Percentiles rank a stretch among this genome's conserved stretches.
These are phyloP conservation scores for Chunga burmeisteri DNA, from an alignment of 2,113 vertebrate genomes.

Conservation along the genomic window DNA sequence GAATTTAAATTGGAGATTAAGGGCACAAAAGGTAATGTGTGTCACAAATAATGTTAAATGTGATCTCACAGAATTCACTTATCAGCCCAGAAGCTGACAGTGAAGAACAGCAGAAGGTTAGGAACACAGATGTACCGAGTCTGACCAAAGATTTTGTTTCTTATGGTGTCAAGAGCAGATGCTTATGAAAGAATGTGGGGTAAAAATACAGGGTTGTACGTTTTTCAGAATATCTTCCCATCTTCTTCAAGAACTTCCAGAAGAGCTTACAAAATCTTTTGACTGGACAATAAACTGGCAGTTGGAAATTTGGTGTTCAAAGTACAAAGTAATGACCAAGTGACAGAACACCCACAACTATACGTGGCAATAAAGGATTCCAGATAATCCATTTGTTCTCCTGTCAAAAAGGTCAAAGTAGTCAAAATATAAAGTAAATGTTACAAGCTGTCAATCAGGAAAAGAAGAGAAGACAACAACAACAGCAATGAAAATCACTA, in stretches of 20 bases:
- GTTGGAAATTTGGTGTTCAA: background rate
- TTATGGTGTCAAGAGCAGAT: background rate
- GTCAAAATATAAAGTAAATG: background rate
- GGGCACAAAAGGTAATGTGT: background rate
- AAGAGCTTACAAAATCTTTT: background rate
- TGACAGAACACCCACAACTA: background rate
- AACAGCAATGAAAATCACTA: too few relatives aligned
- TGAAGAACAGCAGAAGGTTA: background rate
- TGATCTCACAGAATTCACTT: background rate
- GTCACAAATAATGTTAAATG: background rate
- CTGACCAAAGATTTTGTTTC: background rate
- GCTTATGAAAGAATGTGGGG: background rate
- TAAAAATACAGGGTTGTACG: background rate
- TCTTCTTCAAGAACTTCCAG: background rate
- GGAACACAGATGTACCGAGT: background rate
- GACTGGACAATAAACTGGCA: background rate
- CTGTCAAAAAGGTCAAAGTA: background rate
- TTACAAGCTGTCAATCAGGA: background rate
- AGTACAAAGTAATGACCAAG: background rate
- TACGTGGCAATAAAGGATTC: background rate
- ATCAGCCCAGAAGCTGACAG: background rate
- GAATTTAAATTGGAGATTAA: background rate
- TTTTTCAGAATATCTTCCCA: background rate
- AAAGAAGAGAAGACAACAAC: background rate
- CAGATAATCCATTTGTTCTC: background rate